phyloP scores from a whole-genome alignment of 2,888 invertebrate genomes.

The Lasiommata megera region DNA sequence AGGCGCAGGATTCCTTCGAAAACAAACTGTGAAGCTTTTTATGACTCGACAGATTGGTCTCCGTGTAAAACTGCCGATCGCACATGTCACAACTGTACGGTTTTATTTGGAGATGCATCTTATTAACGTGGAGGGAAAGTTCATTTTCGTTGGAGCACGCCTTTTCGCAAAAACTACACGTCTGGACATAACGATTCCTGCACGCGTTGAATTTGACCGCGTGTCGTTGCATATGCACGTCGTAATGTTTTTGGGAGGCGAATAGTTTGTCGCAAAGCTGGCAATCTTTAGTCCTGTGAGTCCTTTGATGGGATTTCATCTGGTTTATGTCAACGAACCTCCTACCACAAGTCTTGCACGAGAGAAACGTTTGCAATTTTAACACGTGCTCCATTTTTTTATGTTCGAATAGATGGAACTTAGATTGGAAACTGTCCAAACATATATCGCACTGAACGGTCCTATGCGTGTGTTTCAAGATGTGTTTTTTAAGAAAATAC shows the following conservation, averaged over 20 bases:
- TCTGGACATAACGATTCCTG: constrained; percentile 42
- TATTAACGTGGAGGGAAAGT: constrained; percentile 67
- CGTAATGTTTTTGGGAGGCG: constrained; percentile 45
- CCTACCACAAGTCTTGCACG: constrained; percentile 56
- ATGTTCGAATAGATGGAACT: constrained; percentile 63
- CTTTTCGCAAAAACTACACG: constrained; percentile 70
- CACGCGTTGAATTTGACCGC: constrained; percentile 42
- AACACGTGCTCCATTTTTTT: constrained; percentile 54
- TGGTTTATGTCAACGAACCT: constrained; percentile 43
- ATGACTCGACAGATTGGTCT: constrained; percentile 57
- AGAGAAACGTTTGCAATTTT: constrained; percentile 36
- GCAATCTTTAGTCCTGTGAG: constrained; percentile 51
- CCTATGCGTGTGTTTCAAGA: constrained; percentile 51
- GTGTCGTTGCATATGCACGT: constrained; percentile 59
- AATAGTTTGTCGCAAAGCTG: constrained; percentile 58
- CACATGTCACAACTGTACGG: constrained; percentile 73
- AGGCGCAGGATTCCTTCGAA: constrained; percentile 55
- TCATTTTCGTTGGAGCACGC: constrained; percentile 57
- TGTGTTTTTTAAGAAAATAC: constrained; percentile 61
- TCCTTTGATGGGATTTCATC: constrained; percentile 45
- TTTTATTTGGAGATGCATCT: constrained; percentile 68
- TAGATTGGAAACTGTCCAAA: constrained; percentile 47
- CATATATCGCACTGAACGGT: constrained; percentile 51
- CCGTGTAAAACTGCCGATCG: constrained; percentile 63
- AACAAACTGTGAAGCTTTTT: constrained; percentile 55